A percentile compares a stretch with the other conserved stretches of the same genome.
phyloP scores from a whole-genome alignment of 2,113 vertebrate genomes.

The Nansenia antarctica region DNA sequence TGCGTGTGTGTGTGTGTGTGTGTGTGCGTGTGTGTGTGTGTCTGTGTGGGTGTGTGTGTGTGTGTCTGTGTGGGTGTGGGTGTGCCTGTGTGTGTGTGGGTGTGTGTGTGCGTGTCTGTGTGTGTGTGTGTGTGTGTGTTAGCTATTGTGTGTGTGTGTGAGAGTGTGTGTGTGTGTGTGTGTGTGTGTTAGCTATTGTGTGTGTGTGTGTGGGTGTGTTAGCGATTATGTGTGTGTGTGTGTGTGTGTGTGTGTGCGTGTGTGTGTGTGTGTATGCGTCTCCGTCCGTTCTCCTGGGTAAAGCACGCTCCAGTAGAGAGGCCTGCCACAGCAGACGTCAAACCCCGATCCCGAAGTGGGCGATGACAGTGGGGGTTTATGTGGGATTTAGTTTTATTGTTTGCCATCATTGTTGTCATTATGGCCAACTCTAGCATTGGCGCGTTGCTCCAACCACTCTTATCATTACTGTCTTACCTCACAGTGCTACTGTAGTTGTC shows the following conservation, averaged over 20 bases:
- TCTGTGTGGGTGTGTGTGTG: background rate
- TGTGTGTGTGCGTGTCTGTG: constrained; percentile 3
- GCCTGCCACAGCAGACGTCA: constrained; percentile 19
- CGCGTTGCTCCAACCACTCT: constrained; percentile 36
- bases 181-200: background rate
- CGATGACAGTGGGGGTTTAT: constrained; percentile 30
- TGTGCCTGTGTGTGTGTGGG: background rate
- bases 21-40: background rate
- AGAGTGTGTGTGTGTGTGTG: background rate
- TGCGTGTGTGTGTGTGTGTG: background rate
- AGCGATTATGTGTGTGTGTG: background rate
- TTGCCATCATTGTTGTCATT: constrained; percentile 64
- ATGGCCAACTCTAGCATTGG: constrained; percentile 29
- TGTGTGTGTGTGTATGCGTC: constrained; percentile 4
- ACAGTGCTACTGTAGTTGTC: constrained; percentile 49
- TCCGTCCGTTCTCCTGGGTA: background rate
- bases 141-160: background rate
- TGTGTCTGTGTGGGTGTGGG: background rate
- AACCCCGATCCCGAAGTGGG: constrained; percentile 12
- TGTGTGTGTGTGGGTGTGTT: background rate
- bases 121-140: constrained; percentile 9
- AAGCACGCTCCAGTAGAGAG: constrained; percentile 13
- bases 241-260: background rate
- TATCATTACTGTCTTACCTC: constrained; percentile 48
- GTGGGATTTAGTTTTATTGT: constrained; percentile 48